Percentiles rank a stretch among this genome's conserved stretches.
These are phyloP conservation scores for Ptychobarbus kaznakovi DNA, from an alignment of 2,797 vertebrate genomes.

Conservation along the genomic window DNA sequence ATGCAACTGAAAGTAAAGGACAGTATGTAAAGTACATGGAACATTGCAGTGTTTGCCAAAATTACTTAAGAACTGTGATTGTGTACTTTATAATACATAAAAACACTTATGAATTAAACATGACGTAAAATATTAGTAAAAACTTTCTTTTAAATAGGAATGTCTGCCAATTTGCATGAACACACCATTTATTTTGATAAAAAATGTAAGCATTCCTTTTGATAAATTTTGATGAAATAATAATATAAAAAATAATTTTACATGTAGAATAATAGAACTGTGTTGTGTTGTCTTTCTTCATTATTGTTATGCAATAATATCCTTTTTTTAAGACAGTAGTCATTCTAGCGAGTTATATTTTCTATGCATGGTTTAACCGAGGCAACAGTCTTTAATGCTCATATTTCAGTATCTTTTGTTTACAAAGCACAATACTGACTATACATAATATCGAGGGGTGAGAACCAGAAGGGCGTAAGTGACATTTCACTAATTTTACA, in stretches of 20 bases:
- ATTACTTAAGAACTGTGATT: not conserved
- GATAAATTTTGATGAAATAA: no score
- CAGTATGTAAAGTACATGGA: not conserved
- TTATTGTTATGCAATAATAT: not conserved
- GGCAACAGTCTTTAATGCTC: not conserved
- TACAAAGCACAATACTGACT: not conserved
- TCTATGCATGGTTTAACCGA: not conserved
- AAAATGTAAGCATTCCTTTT: no score
- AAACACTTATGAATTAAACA: not conserved
- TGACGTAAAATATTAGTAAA: not conserved
- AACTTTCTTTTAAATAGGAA: not conserved
- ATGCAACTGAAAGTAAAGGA: slow-evolving; percentile 6
- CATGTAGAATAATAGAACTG: not conserved
- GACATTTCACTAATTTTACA: no score
- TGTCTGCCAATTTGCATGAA: not conserved
- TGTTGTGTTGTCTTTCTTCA: not conserved
- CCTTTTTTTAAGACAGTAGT: not conserved
- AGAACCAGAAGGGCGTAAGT: no score
- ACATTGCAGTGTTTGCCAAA: not conserved
- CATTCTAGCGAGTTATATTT: not conserved
- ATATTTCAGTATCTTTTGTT: not conserved
- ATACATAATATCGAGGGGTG: not conserved
- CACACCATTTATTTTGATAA: not conserved
- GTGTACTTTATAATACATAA: not conserved
- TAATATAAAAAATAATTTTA: no score